A percentile compares a stretch with the other conserved stretches of the same genome.
phyloP scores from a whole-genome alignment of 2,797 vertebrate species.

The Falco cherrug region DNA sequence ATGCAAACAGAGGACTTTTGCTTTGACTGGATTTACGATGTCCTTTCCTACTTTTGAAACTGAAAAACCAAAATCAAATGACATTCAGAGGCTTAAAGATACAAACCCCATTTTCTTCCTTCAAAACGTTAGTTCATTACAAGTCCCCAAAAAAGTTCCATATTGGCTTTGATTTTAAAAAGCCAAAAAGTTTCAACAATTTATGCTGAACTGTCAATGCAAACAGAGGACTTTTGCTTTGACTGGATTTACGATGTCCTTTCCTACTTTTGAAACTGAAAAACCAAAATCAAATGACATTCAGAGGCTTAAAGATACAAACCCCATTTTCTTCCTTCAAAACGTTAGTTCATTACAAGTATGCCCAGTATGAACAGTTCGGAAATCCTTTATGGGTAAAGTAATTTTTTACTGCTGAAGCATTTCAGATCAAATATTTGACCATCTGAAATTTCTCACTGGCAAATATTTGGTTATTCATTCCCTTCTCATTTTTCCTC shows the following conservation, averaged over 20 bases:
- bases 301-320: not conserved
- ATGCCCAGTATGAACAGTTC: not conserved
- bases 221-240: not conserved
- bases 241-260: not conserved
- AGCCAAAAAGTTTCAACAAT: not conserved
- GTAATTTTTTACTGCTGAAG: not conserved
- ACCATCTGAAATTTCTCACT: not conserved
- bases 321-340: not conserved
- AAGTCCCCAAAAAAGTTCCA: not conserved
- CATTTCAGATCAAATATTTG: not conserved
- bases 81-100: slow-evolving; percentile 20
- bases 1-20: not conserved
- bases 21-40: not conserved
- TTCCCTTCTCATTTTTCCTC: not conserved
- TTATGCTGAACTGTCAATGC: not conserved
- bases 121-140: not conserved
- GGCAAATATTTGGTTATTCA: not conserved
- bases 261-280: not conserved
- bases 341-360: not conserved
- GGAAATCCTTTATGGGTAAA: not conserved
- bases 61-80: slow-evolving; percentile 2
- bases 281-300: slow-evolving; percentile 27
- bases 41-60: not conserved
- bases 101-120: not conserved
- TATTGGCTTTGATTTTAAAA: not conserved